These are phyloP conservation scores for Eulemur mongoz DNA, from an alignment of 2,797 vertebrate genomes.

Conservation along the genomic window DNA sequence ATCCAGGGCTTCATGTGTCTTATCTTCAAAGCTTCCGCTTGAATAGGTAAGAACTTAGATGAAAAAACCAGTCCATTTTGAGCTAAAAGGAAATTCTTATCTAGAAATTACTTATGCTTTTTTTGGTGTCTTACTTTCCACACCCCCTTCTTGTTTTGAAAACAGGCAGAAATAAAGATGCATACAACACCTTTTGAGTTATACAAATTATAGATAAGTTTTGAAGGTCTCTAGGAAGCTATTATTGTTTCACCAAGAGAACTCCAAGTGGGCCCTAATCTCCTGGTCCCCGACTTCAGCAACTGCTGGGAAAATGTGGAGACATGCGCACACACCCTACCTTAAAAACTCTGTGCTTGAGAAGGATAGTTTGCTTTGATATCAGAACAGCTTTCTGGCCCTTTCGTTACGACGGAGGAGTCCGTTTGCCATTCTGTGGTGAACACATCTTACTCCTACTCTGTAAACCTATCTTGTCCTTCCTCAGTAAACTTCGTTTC, in stretches of 20 bases:
- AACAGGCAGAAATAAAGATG: constrained; percentile 40
- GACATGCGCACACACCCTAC: background rate
- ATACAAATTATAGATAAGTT: background rate
- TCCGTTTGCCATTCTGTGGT: too few species aligned
- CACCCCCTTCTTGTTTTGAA: constrained; percentile 18
- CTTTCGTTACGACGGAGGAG: too few species aligned
- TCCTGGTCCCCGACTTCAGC: background rate
- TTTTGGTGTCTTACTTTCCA: background rate
- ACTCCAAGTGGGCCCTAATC: background rate
- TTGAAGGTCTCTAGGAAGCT: background rate
- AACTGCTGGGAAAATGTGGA: background rate
- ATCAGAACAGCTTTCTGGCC: background rate
- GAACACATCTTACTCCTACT: too few species aligned
- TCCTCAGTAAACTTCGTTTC: too few species aligned
- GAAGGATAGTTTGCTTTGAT: background rate
- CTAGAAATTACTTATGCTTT: background rate
- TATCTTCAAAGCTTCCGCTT: constrained; percentile 3
- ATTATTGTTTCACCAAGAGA: background rate
- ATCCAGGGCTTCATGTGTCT: background rate
- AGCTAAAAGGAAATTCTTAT: constrained; percentile 17
- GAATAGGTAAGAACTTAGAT: background rate
- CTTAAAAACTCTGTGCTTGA: background rate
- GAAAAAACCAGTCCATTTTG: constrained; percentile 4
- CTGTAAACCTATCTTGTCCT: too few species aligned
- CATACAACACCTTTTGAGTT: background rate